Evolutionary conservation across 1,140 invertebrate genomes (phyloP).

Genomic region (Hormaphis cornu): DNA sequence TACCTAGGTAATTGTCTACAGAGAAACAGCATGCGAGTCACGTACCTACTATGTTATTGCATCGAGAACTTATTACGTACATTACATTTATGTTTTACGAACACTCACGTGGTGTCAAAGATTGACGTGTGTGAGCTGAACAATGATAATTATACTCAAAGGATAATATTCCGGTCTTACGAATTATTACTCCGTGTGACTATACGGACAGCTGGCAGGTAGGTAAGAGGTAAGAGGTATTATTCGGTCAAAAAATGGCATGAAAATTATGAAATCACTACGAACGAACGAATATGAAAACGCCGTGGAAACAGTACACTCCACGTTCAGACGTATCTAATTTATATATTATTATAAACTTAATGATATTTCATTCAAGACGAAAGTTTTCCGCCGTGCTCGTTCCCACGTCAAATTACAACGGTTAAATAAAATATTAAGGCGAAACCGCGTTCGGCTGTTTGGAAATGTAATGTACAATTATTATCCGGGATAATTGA

Average conservation of each 20-base stretch:
- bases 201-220: not conserved
- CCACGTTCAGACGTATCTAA: no score
- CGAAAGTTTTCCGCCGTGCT: not conserved
- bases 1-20: no score
- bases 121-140: not conserved
- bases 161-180: constrained; percentile 11
- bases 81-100: not conserved
- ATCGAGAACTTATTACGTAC: not conserved
- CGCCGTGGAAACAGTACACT: no score
- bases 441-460: no score
- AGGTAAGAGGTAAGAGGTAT: no score
- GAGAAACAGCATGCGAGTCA: not conserved
- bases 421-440: not conserved
- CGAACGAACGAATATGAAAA: no score
- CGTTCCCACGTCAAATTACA: not conserved
- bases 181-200: not conserved
- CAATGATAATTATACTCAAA: not conserved
- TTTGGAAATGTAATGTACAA: no score
- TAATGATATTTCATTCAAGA: not conserved
- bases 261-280: no score
- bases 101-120: not conserved
- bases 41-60: constrained; percentile 23
- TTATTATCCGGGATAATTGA: no score
- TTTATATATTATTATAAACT: no score
- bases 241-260: no score